Percentiles rank a stretch among this genome's conserved stretches.
Evolutionary conservation across 2,888 invertebrate species (phyloP).

Genomic region (Orgyia antiqua): DNA sequence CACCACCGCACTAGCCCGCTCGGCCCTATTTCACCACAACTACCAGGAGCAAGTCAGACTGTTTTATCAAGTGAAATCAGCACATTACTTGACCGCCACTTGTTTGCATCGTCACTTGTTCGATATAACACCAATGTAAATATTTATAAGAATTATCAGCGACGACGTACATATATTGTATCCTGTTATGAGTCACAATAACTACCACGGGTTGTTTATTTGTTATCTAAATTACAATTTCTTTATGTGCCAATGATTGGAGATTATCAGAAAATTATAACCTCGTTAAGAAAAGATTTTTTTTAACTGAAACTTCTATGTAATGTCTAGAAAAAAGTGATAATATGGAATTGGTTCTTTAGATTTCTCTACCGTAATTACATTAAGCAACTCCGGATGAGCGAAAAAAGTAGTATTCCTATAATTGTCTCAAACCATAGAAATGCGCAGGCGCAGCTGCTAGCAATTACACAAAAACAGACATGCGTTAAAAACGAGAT

Average conservation of each 20-base stretch:
- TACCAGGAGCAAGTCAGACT: conserved; percentile 47
- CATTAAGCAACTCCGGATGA: neutral
- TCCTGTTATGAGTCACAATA: conserved; percentile 19
- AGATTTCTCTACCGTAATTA: neutral
- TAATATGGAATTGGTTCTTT: too few species aligned
- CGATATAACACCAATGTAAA: conserved; percentile 12
- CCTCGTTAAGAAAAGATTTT: too few species aligned
- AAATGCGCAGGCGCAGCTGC: conserved; percentile 45
- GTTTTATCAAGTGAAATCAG: conserved; percentile 37
- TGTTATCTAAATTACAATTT: too few species aligned
- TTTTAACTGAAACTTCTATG: too few species aligned
- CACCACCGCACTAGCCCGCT: conserved; percentile 18
- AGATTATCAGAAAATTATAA: too few species aligned
- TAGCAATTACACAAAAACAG: conserved; percentile 48
- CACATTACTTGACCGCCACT: conserved; percentile 28
- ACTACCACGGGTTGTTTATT: too few species aligned
- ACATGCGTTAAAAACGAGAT: conserved; percentile 39
- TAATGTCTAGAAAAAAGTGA: too few species aligned
- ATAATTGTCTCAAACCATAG: conserved; percentile 34
- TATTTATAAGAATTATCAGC: conserved; percentile 18
- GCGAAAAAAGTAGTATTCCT: conserved; percentile 28
- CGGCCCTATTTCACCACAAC: conserved; percentile 33
- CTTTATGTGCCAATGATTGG: too few species aligned
- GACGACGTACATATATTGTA: conserved; percentile 17
- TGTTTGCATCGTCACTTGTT: conserved; percentile 39